Evolutionary conservation across 2,888 invertebrate species (phyloP).

Genomic region (Drosophila macrothrix): DNA sequence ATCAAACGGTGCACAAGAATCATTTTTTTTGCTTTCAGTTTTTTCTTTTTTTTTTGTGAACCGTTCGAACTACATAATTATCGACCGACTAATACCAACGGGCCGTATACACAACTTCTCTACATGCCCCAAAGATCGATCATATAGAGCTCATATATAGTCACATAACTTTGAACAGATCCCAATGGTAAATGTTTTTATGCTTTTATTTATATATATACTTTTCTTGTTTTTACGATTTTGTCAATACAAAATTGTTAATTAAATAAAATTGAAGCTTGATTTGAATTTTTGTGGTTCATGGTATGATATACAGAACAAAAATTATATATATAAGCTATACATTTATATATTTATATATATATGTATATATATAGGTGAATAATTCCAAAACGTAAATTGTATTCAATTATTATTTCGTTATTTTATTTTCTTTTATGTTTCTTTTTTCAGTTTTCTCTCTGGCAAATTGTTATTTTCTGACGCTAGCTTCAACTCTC

Average conservation of each 20-base stretch:
- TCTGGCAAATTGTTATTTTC: slow-evolving; percentile 14
- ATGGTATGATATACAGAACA: slow-evolving; percentile 72
- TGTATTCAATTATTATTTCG: slow-evolving; percentile 25
- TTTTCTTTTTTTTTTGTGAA: slow-evolving; percentile 29
- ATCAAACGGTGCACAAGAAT: slow-evolving; percentile 35
- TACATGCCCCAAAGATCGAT: slow-evolving; percentile 67
- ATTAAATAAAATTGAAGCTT: slow-evolving; percentile 66
- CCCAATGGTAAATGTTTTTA: slow-evolving; percentile 70
- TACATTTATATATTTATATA: slow-evolving; percentile 35
- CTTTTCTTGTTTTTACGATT: slow-evolving; percentile 17
- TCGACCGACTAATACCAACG: slow-evolving; percentile 68
- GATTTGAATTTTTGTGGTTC: slow-evolving; percentile 68
- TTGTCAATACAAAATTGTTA: slow-evolving; percentile 46
- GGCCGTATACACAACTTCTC: slow-evolving; percentile 64
- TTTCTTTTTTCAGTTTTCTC: slow-evolving; percentile 27
- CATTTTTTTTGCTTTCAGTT: neutral
- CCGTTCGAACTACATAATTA: slow-evolving; percentile 53
- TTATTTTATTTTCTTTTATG: slow-evolving; percentile 10
- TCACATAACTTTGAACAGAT: slow-evolving; percentile 78
- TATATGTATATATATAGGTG: slow-evolving; percentile 37
- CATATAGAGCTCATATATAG: slow-evolving; percentile 46
- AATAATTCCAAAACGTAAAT: slow-evolving; percentile 41
- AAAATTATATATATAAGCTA: slow-evolving; percentile 55
- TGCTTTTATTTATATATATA: slow-evolving; percentile 12
- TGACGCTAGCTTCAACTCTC: slow-evolving; percentile 37